Percentiles rank a stretch among this genome's conserved stretches.
Evolutionary conservation across 2,888 invertebrate species (phyloP).

Genomic region (Atrina japonica): DNA sequence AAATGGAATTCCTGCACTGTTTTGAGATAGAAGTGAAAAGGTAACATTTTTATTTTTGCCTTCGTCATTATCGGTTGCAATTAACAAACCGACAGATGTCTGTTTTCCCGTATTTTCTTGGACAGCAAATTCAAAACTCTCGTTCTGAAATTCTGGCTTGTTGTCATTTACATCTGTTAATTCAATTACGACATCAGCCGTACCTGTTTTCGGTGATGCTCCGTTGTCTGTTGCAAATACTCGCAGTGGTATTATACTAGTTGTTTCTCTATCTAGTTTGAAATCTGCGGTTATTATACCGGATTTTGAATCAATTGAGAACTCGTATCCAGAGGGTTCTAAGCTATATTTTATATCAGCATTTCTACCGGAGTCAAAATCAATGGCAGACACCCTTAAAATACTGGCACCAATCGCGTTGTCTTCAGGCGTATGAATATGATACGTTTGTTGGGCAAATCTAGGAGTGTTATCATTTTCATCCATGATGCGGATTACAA

Average conservation of each 20-base stretch:
- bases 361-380: constrained; percentile 82
- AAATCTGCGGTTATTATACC: constrained; percentile 59
- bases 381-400: constrained; percentile 91
- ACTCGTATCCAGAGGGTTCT: constrained; percentile 83
- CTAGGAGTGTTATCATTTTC: constrained; percentile 96
- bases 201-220: constrained; percentile 91
- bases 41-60: constrained; percentile 33
- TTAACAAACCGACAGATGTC: constrained; percentile 71
- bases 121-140: constrained; percentile 87
- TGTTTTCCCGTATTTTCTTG: constrained; percentile 72
- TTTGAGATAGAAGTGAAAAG: constrained; percentile 21
- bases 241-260: constrained; percentile 15
- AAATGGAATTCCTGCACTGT: constrained; percentile 58
- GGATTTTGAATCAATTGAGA: constrained; percentile 47
- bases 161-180: constrained; percentile 94
- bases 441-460: constrained; percentile 83
- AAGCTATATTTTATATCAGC: constrained; percentile 62
- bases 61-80: constrained; percentile 65
- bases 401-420: constrained; percentile 82
- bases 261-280: constrained; percentile 52
- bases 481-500: constrained; percentile 85
- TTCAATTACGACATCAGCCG: constrained; percentile 90
- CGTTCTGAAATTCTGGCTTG: constrained; percentile 95
- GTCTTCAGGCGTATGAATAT: constrained; percentile 61
- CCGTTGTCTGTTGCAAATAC: constrained; percentile 88